Evolutionary conservation across 2,888 invertebrate species (phyloP).

Genomic region (Koerneria pararmatus): DNA sequence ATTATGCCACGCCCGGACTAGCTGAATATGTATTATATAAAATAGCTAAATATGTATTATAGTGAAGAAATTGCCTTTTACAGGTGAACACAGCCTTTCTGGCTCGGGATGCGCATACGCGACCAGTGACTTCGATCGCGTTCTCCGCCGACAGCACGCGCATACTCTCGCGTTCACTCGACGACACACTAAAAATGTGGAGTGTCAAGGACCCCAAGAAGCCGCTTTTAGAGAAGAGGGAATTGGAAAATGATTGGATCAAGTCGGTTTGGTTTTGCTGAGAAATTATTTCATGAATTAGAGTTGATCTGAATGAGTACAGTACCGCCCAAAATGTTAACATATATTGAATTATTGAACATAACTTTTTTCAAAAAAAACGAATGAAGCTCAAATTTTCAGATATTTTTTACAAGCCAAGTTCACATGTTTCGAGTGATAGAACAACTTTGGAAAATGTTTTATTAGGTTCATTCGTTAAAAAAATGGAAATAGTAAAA

Average conservation of each 20-base stretch:
- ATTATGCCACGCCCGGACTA: neutral
- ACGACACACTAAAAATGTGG: slow-evolving; percentile 89
- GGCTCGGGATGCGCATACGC: slow-evolving; percentile 68
- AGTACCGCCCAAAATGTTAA: too few species aligned
- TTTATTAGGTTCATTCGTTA: too few species aligned
- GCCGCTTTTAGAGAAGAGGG: slow-evolving; percentile 71
- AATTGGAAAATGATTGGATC: slow-evolving; percentile 76
- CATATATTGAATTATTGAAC: too few species aligned
- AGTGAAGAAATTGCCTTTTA: too few species aligned
- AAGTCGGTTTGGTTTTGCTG: slow-evolving; percentile 62
- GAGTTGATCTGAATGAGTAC: too few species aligned
- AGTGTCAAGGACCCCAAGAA: slow-evolving; percentile 74
- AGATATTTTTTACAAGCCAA: too few species aligned
- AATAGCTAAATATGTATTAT: slow-evolving; percentile 8
- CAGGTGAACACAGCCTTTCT: slow-evolving; percentile 76
- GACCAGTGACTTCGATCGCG: slow-evolving; percentile 68
- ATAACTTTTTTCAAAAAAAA: too few species aligned
- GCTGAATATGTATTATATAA: neutral
- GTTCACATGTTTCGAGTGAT: too few species aligned
- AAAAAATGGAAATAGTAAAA: too few species aligned
- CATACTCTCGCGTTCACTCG: slow-evolving; percentile 61
- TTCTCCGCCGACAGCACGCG: slow-evolving; percentile 75
- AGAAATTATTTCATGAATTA: too few species aligned
- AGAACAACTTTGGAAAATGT: too few species aligned
- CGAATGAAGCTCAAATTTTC: too few species aligned